Percentiles rank a stretch among this genome's conserved stretches.
Conservation (phyloP, 2,888 invertebrate genomes). For the Machimus rusticus region DNA sequence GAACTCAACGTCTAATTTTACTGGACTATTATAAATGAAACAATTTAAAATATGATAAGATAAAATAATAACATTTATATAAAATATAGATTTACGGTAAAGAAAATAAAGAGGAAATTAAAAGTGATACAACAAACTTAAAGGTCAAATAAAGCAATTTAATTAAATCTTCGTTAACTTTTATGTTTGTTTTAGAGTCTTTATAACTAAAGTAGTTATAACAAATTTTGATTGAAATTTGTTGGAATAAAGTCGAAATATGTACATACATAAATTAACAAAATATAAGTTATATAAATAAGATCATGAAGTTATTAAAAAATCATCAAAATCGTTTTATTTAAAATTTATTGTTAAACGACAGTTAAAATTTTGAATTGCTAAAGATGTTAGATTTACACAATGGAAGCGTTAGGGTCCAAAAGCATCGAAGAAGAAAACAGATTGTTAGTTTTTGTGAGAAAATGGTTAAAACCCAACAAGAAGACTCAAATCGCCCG, state of each 20-base stretch:
- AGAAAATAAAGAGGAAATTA: no score
- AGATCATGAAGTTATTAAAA: background rate
- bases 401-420: background rate
- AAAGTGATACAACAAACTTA: no score
- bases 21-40: no score
- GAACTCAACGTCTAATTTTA: no score
- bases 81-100: no score
- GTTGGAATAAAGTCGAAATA: background rate
- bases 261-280: background rate
- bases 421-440: background rate
- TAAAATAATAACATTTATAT: no score
- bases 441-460: background rate
- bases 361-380: background rate
- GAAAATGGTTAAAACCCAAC: background rate
- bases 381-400: background rate
- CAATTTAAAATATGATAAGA: no score
- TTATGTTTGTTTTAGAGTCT: no score
- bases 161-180: no score
- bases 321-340: background rate
- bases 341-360: conserved; percentile 11
- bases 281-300: background rate
- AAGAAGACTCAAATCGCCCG: background rate
- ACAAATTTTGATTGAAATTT: no score
- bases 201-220: no score
- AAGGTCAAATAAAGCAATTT: no score